These are phyloP conservation scores for Aldabrachelys gigantea DNA, from an alignment of 2,113 vertebrate genomes.

Conservation along the genomic window DNA sequence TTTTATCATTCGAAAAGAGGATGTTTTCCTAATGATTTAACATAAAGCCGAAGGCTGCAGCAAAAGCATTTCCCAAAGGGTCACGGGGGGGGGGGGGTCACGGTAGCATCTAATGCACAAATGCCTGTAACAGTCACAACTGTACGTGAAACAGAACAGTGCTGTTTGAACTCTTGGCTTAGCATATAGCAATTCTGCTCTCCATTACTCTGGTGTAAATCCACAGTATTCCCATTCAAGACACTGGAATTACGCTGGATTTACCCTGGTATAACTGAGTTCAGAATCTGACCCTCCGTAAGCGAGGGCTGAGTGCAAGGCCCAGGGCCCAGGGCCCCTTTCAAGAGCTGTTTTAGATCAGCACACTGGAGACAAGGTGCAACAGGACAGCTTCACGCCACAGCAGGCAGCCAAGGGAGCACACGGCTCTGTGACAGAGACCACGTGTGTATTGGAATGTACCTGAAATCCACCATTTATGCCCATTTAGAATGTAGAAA, in stretches of 20 bases:
- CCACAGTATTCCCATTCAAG: background rate
- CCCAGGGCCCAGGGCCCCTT: background rate
- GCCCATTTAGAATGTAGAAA: constrained; percentile 70
- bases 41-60: background rate
- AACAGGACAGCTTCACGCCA: background rate
- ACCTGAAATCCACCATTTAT: constrained; percentile 82
- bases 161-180: background rate
- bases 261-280: background rate
- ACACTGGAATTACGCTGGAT: background rate
- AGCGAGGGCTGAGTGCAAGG: background rate
- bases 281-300: background rate
- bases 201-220: background rate
- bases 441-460: background rate
- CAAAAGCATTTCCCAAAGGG: background rate
- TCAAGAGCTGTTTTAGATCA: background rate
- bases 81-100: too few relatives aligned
- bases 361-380: background rate
- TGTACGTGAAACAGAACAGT: background rate
- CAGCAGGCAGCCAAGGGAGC: background rate
- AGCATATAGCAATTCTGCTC: background rate
- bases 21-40: background rate
- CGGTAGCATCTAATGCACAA: background rate
- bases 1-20: background rate
- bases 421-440: background rate
- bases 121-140: background rate